These are phyloP conservation scores for Ibidorhyncha struthersii DNA, from an alignment of 2,113 vertebrate genomes.

Conservation along the genomic window DNA sequence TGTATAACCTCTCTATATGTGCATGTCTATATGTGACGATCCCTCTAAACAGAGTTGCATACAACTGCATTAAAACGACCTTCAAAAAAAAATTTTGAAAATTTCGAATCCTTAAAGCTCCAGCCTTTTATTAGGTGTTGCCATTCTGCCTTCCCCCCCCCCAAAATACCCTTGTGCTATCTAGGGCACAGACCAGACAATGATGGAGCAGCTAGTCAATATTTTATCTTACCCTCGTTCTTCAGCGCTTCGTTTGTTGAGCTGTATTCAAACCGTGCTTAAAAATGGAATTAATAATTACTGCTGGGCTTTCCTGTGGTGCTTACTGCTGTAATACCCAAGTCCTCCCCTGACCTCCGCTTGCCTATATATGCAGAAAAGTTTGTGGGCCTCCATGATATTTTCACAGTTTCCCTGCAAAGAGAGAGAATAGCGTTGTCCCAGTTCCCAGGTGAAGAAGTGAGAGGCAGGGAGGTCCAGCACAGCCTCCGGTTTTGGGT, in stretches of 20 bases:
- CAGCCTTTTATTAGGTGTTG: background rate
- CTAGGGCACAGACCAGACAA: slow-evolving; percentile 33
- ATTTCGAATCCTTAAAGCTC: background rate
- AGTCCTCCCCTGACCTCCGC: background rate
- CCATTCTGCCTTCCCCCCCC: background rate
- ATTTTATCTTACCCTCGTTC: slow-evolving; percentile 56
- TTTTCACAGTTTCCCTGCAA: background rate
- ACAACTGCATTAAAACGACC: background rate
- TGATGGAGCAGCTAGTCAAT: slow-evolving; percentile 52
- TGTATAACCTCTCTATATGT: background rate
- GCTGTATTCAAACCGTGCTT: background rate
- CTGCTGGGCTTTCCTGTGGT: slow-evolving; percentile 8
- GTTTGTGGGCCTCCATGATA: background rate
- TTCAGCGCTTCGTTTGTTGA: slow-evolving; percentile 9
- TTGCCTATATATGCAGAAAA: background rate
- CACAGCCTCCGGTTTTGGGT: background rate
- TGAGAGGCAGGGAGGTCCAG: background rate
- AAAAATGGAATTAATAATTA: slow-evolving; percentile 55
- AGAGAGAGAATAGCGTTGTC: background rate
- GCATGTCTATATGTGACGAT: background rate
- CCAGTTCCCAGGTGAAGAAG: background rate
- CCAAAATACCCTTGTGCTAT: background rate
- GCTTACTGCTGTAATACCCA: background rate
- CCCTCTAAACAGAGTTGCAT: background rate
- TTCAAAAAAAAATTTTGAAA: background rate